Base-by-base conservation (phyloP, 2,888 invertebrate genomes). In the Norana najaformis region DNA sequence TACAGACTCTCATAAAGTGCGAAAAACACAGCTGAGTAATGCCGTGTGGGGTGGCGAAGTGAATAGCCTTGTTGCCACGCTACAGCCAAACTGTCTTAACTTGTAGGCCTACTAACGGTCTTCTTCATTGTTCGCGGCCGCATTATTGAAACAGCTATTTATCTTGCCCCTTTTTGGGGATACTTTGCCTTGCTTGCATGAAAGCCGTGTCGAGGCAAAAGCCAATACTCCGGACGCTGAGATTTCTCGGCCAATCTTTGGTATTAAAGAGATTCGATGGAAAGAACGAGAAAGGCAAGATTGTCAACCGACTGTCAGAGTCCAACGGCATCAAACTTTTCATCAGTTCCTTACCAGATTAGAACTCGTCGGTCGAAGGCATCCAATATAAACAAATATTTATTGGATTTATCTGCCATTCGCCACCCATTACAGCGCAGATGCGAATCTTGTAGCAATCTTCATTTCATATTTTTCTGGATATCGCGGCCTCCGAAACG, bases 341-440 rank as follows among this genome's bases (percentile, higher is more conserved):
- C 69, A 69, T 69, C 69, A 69, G 69, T 69, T 69, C n/a, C 69
- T 69, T 69, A 69, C 69, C 69, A 69, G 69, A 69, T 69, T 69
- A 69, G 69, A 69, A 30, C 11, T 69, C 69, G 69, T 69, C 69
- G 69, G 30, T 4, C n/a, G 69, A 69, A 69, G 69, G 69, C 69
- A n/a, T 69, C 69, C 69, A 69, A 69, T 69, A 69, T 69, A 69
- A 69, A 69, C 69, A 69, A 69, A 69, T 69, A 69, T 69, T 69
- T 69, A 69, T 69, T 69, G 69, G 69, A 69, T 69, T 69, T 69
- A n/a, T 69, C 69, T 69, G 69, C n/a, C 69, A 69, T n/a, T 69
- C 69, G 69, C 4, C 30, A 11, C 69, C 69, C 69, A 69, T 69
- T n/a, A n/a, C 69, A n/a, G n/a, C 69, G n/a, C 69, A 69, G 69